Evolutionary conservation across 2,797 vertebrate genomes (phyloP).

Genomic region (Falco novaeseelandiae): DNA sequence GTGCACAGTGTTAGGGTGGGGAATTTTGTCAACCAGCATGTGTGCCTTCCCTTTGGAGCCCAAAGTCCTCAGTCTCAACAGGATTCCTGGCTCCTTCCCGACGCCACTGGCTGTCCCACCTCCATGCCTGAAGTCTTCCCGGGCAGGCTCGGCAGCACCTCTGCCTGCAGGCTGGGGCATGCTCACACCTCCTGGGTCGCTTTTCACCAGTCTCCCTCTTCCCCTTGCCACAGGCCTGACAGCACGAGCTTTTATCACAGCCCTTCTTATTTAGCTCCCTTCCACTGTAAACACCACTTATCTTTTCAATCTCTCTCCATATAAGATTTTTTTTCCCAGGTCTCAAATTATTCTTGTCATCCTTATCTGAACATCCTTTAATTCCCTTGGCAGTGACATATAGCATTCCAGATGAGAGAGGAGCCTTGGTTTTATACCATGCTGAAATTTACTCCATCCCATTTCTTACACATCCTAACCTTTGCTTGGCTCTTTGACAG

Average conservation of each 20-base stretch:
- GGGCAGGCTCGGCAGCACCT: not conserved
- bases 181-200: not conserved
- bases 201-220: not conserved
- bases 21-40: not conserved
- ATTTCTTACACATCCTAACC: slow-evolving; percentile 40
- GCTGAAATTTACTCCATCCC: slow-evolving; percentile 41
- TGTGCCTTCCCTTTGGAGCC: not conserved
- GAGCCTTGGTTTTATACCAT: slow-evolving; percentile 45
- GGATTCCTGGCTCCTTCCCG: not conserved
- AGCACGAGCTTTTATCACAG: slow-evolving; percentile 19
- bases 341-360: slow-evolving; percentile 71
- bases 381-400: slow-evolving; percentile 67
- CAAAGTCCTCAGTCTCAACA: not conserved
- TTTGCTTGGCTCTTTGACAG: slow-evolving; percentile 45
- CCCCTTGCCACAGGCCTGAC: not conserved
- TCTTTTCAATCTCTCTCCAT: slow-evolving; percentile 60
- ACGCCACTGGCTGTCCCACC: not conserved
- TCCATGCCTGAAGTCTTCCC: not conserved
- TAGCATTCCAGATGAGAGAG: slow-evolving; percentile 56
- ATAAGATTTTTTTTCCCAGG: slow-evolving; percentile 30
- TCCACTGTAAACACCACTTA: slow-evolving; percentile 58
- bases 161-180: not conserved
- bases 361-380: slow-evolving; percentile 70
- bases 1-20: not conserved
- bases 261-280: slow-evolving; percentile 57